These are phyloP conservation scores for Motacilla tschutschensis DNA, from an alignment of 2,113 vertebrate genomes.

Conservation along the genomic window DNA sequence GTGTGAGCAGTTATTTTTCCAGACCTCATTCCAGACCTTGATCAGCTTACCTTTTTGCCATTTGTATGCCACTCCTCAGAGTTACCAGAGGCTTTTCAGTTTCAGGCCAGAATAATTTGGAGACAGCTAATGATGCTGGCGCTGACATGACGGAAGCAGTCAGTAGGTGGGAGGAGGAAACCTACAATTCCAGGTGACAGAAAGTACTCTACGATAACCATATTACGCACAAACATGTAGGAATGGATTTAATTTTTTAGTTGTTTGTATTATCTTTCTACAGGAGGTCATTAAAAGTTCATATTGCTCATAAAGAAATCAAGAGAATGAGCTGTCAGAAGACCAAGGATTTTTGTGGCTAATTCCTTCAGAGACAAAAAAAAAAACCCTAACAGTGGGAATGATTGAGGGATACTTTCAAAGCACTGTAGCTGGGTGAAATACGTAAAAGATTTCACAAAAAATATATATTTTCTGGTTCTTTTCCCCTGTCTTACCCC, in stretches of 20 bases:
- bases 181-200: constrained; percentile 62
- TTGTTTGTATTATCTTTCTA: not conserved
- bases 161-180: constrained; percentile 82
- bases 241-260: not conserved
- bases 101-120: constrained; percentile 90
- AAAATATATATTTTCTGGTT: not conserved
- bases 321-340: not conserved
- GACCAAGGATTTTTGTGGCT: not conserved
- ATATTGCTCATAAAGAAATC: not conserved
- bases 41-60: constrained; percentile 73
- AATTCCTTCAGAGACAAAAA: not conserved
- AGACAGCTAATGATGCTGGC: constrained; percentile 80
- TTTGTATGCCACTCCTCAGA: constrained; percentile 54
- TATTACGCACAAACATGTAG: not conserved
- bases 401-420: not conserved
- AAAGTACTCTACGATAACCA: not conserved
- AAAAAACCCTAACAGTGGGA: not conserved
- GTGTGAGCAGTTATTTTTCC: not conserved
- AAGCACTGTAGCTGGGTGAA: not conserved
- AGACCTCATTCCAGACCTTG: not conserved
- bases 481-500: constrained; percentile 73
- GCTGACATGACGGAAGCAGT: constrained; percentile 88
- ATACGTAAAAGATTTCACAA: not conserved
- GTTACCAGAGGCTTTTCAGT: constrained; percentile 72
- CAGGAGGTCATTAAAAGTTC: not conserved